Evolutionary conservation across 2,113 vertebrate genomes (phyloP), one percentile per base, ranked within the genome.

Genomic region (Tupaia tana): DNA sequence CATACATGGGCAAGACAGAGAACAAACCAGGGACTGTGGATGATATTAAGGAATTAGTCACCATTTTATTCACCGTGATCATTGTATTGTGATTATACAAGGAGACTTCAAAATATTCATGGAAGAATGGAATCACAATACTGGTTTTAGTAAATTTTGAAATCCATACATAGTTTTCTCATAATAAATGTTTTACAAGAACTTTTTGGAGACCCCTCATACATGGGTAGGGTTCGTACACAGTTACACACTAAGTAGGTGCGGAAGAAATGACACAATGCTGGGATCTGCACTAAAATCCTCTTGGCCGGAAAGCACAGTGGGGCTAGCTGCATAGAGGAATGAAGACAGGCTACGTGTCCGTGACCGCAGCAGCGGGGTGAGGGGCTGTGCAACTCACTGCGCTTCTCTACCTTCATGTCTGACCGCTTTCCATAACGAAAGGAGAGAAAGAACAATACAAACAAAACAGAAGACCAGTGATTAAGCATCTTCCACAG

Each of bases 221-320:
- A 16, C 61, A 14, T 15, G 14, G 43, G 20, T 43, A 56, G 22
- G 2, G 3, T 64, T 58, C 10, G 4, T 63, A 69, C n/a, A 24
- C 4, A 14, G 27, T 58, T 19, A 18, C 15, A 34, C 15, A 4
- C 6, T n/a, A 64, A 31, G 43, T 70, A 20, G 43, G 63, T 84
- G 54, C 6, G 88, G 85, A 64, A 31, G 78, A 64, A 83, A 79
- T 88, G 27, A 66, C 8, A 16, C 10, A 18, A 74, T 25, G 69
- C 52, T 89, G 52, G 52, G 58, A 64, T 86, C 59, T 67, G 25
- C 34, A 73, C 89, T 94, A 31, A 94, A 86, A 61, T 70, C 27
- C 52, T 82, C 80, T 52, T 54, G 25, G n/a, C 1, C 5, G 34
- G 66, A 86, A 25, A 12, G 59, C 19, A 27, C 20, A 8, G 3